Conservation (phyloP, 2,888 invertebrate species). For the Philopedon plagiatum region DNA sequence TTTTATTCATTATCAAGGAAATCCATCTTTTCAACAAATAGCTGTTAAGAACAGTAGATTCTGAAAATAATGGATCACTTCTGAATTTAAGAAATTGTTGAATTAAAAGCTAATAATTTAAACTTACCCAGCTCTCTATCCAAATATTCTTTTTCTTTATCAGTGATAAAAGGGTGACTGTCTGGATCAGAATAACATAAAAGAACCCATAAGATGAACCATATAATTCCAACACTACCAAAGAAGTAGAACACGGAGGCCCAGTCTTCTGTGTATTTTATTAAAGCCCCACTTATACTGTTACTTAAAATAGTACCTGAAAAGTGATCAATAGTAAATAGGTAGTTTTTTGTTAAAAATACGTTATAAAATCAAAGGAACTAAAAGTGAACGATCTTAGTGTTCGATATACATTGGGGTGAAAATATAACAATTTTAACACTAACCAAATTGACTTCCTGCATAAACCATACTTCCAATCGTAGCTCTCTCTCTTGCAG, state of each 20-base stretch:
- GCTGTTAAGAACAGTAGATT: too few species aligned
- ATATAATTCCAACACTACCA: constrained; percentile 80
- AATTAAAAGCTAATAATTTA: too few species aligned
- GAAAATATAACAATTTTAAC: constrained; percentile 56
- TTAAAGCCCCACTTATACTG: constrained; percentile 77
- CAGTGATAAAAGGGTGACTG: constrained; percentile 80
- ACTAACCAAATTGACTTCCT: constrained; percentile 78
- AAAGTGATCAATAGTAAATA: constrained; percentile 22
- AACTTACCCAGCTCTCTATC: constrained; percentile 74
- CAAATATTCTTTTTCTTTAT: constrained; percentile 79
- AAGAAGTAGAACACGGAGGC: constrained; percentile 86
- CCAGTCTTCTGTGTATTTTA: constrained; percentile 79
- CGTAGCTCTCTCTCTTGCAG: constrained; percentile 81
- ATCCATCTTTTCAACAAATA: too few species aligned
- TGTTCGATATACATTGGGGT: neutral
- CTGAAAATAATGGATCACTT: too few species aligned
- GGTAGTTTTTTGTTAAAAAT: neutral
- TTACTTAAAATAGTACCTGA: constrained; percentile 75
- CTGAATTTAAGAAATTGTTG: too few species aligned
- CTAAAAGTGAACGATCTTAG: too few species aligned
- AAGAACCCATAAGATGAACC: constrained; percentile 73
- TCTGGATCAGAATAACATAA: constrained; percentile 74
- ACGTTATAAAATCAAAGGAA: too few species aligned
- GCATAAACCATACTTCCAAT: constrained; percentile 86
- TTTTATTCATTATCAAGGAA: too few species aligned